Evolutionary conservation across 2,888 invertebrate species (phyloP).

Genomic region (Troides oblongomaculatus): DNA sequence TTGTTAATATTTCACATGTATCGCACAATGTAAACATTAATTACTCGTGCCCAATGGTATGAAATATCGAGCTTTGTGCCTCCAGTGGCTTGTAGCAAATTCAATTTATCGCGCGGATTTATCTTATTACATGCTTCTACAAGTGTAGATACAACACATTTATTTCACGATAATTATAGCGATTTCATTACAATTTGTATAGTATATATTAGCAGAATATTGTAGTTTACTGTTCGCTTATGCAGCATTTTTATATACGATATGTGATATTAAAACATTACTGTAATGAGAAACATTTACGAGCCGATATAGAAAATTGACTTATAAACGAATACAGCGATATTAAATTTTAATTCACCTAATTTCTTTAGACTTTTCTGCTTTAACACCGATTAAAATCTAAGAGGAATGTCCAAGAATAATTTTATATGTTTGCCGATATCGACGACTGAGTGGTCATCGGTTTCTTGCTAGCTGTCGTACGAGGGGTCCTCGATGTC

Average conservation of each 20-base stretch:
- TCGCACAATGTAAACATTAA: background rate
- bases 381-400: constrained; percentile 58
- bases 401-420: constrained; percentile 80
- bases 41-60: constrained; percentile 1
- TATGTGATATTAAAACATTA: background rate
- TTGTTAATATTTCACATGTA: background rate
- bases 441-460: constrained; percentile 77
- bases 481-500: constrained; percentile 49
- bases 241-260: background rate
- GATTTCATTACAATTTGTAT: background rate
- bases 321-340: background rate
- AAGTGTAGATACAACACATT: background rate
- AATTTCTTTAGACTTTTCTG: background rate
- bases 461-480: constrained; percentile 79
- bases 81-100: background rate
- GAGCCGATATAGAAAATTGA: background rate
- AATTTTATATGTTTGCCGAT: constrained; percentile 78
- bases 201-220: background rate
- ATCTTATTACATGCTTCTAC: background rate
- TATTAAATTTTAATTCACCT: background rate
- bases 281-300: background rate
- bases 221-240: background rate
- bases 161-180: background rate
- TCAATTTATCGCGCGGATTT: background rate
- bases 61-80: background rate